Percentiles rank a stretch among this genome's conserved stretches.
These are phyloP conservation scores for Coryphaenoides rupestris DNA, from an alignment of 2,113 vertebrate genomes.

Conservation along the genomic window DNA sequence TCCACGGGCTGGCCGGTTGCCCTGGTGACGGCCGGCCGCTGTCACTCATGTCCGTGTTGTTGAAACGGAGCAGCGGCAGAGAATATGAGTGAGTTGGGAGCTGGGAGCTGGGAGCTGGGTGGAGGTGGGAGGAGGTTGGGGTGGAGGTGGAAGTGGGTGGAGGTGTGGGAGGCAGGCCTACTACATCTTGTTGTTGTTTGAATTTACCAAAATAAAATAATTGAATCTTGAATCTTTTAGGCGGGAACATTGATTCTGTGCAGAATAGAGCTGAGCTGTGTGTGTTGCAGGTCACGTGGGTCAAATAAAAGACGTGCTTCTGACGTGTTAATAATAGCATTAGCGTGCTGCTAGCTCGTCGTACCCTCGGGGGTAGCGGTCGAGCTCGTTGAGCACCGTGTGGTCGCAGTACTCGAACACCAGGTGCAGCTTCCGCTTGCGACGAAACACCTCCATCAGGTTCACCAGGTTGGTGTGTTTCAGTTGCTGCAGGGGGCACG, in stretches of 20 bases:
- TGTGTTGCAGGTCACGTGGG: too few relatives aligned
- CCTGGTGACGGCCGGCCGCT: conserved; percentile 54
- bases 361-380: conserved; percentile 85
- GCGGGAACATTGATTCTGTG: too few relatives aligned
- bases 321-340: too few relatives aligned
- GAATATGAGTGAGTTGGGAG: too few relatives aligned
- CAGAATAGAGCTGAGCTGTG: too few relatives aligned
- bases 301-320: too few relatives aligned
- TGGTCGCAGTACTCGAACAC: conserved; percentile 96
- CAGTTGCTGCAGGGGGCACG: conserved; percentile 79
- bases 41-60: not conserved
- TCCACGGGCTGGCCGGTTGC: conserved; percentile 45
- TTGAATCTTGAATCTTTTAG: too few relatives aligned
- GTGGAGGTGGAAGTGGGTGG: conserved; percentile 26
- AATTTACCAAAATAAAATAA: too few relatives aligned
- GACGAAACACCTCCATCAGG: conserved; percentile 91
- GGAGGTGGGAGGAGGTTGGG: conserved; percentile 1
- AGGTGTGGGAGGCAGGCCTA: too few relatives aligned
- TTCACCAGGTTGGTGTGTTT: conserved; percentile 94
- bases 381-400: conserved; percentile 90
- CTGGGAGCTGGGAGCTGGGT: too few relatives aligned
- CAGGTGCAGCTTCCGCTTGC: conserved; percentile 87
- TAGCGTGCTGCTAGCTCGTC: conserved; percentile 8
- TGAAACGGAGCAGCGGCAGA: too few relatives aligned
- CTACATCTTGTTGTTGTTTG: too few relatives aligned